These are phyloP conservation scores for Eretmodus cyanostictus DNA, from an alignment of 2,113 vertebrate species.

Conservation along the genomic window DNA sequence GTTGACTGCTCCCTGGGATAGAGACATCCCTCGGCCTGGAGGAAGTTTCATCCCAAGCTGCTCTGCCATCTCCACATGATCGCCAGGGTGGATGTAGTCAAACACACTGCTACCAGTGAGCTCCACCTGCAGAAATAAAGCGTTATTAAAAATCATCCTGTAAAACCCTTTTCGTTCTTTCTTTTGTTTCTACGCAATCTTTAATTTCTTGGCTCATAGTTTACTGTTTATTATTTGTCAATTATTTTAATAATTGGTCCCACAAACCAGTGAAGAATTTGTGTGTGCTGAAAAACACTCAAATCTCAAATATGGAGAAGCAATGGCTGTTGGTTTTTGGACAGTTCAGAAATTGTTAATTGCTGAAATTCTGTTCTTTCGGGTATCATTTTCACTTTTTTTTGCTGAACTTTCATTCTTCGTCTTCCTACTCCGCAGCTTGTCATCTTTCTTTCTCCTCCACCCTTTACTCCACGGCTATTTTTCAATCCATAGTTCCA, in stretches of 20 bases:
- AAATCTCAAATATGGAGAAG: not conserved
- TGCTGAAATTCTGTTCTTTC: not conserved
- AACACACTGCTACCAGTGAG: slow-evolving; percentile 98
- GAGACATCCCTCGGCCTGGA: slow-evolving; percentile 84
- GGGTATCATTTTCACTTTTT: not conserved
- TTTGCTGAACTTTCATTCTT: not conserved
- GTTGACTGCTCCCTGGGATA: slow-evolving; percentile 82
- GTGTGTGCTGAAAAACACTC: not conserved
- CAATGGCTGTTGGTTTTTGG: not conserved
- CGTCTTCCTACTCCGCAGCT: not conserved
- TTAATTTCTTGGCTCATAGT: not conserved
- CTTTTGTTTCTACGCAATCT: not conserved
- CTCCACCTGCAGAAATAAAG: slow-evolving; percentile 81
- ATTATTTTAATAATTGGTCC: not conserved
- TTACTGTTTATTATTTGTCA: not conserved
- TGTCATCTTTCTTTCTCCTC: not conserved
- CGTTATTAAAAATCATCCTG: not conserved
- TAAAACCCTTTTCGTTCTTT: not conserved
- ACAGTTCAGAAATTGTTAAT: not conserved
- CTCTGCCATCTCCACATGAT: slow-evolving; percentile 98
- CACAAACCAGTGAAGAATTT: not conserved
- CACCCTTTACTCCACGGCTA: not conserved
- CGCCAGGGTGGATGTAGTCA: slow-evolving; percentile 96
- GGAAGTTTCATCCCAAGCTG: slow-evolving; percentile 99
- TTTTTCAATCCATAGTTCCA: not conserved